A percentile compares a stretch with the other conserved stretches of the same genome.
Conservation (phyloP, 2,888 invertebrate species). For the Xiphydria camelus region DNA sequence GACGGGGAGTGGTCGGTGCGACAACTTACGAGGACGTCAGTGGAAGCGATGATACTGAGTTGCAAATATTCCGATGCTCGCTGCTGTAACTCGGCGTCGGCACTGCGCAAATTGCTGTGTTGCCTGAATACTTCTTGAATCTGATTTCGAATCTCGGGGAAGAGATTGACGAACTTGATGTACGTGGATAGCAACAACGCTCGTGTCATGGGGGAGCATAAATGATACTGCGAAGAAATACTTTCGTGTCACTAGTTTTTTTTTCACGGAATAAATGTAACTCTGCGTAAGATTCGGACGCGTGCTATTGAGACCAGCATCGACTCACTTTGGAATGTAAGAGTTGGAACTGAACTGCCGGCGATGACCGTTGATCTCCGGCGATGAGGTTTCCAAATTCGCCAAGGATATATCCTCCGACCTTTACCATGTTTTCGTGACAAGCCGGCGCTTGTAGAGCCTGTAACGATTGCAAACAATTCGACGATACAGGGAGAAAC, state of each 20-base stretch:
- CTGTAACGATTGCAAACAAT: no score
- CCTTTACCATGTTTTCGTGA: slow-evolving; percentile 99
- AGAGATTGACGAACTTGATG: slow-evolving; percentile 98
- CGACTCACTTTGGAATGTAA: slow-evolving; percentile 84
- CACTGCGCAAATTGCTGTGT: slow-evolving; percentile 94
- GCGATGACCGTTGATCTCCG: slow-evolving; percentile 96
- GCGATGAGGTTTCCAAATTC: slow-evolving; percentile 99
- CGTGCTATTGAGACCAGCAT: not conserved
- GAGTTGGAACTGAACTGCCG: slow-evolving; percentile 95
- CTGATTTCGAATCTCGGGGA: slow-evolving; percentile 95
- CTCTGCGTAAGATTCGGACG: no score
- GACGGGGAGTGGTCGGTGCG: no score
- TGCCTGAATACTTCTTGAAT: slow-evolving; percentile 94
- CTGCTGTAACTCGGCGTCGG: slow-evolving; percentile 98
- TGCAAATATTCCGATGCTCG: slow-evolving; percentile 97
- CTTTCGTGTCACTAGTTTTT: no score
- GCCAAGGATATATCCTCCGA: slow-evolving; percentile 98
- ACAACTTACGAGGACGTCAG: slow-evolving; percentile 80
- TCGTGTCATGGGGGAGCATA: slow-evolving; percentile 96
- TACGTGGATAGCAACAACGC: slow-evolving; percentile 96
- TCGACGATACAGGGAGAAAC: no score
- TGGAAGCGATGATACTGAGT: slow-evolving; percentile 91
- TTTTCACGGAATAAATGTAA: slow-evolving; percentile 5
- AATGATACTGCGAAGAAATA: slow-evolving; percentile 83
- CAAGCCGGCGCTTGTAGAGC: slow-evolving; percentile 98